Evolutionary conservation across 2,113 vertebrate species (phyloP).

Genomic region (Osmerus mordax): DNA sequence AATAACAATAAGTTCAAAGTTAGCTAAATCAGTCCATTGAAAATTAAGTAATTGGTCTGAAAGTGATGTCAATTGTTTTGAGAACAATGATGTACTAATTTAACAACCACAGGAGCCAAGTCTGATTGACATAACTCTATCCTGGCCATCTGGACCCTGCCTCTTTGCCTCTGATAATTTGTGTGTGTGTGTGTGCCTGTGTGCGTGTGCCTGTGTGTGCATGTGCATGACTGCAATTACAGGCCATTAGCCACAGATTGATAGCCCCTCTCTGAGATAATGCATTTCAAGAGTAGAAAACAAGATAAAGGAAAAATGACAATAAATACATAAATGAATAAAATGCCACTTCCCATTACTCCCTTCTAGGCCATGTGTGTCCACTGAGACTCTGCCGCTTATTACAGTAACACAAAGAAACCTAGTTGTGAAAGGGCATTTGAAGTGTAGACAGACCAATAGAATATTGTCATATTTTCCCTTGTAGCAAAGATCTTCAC

Average conservation of each 20-base stretch:
- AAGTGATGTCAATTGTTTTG: too few relatives aligned
- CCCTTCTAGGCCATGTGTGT: conserved; percentile 8
- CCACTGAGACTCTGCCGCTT: too few relatives aligned
- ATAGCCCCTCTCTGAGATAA: conserved; percentile 61
- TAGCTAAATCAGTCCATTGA: too few relatives aligned
- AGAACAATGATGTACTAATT: too few relatives aligned
- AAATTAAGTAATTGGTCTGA: too few relatives aligned
- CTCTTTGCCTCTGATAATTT: background rate
- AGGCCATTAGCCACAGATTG: conserved; percentile 61
- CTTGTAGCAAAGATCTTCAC: background rate
- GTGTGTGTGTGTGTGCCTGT: conserved; percentile 11
- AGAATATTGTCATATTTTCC: background rate
- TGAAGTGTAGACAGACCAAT: background rate
- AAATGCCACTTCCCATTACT: conserved; percentile 53
- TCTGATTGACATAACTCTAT: too few relatives aligned
- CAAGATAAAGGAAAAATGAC: conserved; percentile 53
- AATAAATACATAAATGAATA: conserved; percentile 60
- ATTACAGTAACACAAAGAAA: too few relatives aligned
- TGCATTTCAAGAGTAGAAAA: conserved; percentile 54
- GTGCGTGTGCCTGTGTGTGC: background rate
- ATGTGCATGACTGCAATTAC: conserved; percentile 50
- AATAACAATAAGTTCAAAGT: too few relatives aligned
- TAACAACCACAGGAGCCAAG: too few relatives aligned
- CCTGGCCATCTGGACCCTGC: too few relatives aligned
- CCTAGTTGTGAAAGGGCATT: too few relatives aligned